A percentile compares a stretch with the other conserved stretches of the same genome.
Evolutionary conservation across 2,797 vertebrate genomes (phyloP).

Genomic region (Melanotaenia parkinsoni): DNA sequence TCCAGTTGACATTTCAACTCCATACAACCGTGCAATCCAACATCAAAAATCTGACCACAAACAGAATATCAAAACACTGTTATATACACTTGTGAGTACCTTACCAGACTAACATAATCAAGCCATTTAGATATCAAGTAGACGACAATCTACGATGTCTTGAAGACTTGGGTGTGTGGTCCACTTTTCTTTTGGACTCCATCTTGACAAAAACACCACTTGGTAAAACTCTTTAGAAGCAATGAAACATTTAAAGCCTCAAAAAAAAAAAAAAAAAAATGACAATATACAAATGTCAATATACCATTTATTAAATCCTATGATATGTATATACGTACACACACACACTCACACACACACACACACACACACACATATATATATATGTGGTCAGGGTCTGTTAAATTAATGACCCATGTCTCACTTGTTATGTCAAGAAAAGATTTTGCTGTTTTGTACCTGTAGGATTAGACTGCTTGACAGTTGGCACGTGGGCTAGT

Average conservation of each 20-base stretch:
- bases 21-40: conserved; percentile 67
- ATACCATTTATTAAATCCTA: conserved; percentile 67
- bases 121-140: conserved; percentile 70
- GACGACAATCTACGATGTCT: conserved; percentile 58
- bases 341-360: no score
- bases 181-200: conserved; percentile 49
- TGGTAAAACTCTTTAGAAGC: conserved; percentile 73
- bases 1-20: conserved; percentile 54
- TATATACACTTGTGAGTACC: conserved; percentile 78
- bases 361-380: conserved; percentile 22
- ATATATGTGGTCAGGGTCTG: conserved; percentile 48
- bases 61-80: conserved; percentile 74
- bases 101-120: conserved; percentile 72
- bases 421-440: conserved; percentile 57
- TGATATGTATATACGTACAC: conserved; percentile 25
- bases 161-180: conserved; percentile 68
- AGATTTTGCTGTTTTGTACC: conserved; percentile 53
- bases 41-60: conserved; percentile 63
- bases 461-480: conserved; percentile 44
- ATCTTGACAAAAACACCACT: conserved; percentile 71
- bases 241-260: conserved; percentile 77
- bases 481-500: conserved; percentile 69
- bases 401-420: conserved; percentile 49
- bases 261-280: conserved; percentile 74
- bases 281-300: conserved; percentile 66